These are phyloP conservation scores for Erpornis zantholeuca DNA, from an alignment of 2,113 vertebrate genomes.

Conservation along the genomic window DNA sequence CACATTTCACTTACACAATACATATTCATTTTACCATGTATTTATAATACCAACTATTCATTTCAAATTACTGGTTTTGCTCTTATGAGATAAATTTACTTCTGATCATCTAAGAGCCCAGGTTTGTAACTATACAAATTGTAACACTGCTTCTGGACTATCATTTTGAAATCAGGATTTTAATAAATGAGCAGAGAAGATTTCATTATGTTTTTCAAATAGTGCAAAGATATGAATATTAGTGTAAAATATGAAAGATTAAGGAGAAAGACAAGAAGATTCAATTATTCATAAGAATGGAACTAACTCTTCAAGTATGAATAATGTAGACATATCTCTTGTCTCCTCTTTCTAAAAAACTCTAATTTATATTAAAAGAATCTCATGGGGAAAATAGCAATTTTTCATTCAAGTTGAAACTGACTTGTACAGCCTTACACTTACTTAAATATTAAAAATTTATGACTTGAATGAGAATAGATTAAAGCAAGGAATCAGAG, in stretches of 20 bases:
- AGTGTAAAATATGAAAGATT: background rate
- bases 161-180: background rate
- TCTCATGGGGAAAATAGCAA: background rate
- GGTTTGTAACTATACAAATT: background rate
- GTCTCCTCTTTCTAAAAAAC: background rate
- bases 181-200: background rate
- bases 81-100: background rate
- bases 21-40: background rate
- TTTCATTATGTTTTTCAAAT: background rate
- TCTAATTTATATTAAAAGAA: conserved; percentile 3
- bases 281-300: conserved; percentile 37
- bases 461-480: background rate
- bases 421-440: background rate
- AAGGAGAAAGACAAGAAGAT: conserved; percentile 19
- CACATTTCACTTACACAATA: background rate
- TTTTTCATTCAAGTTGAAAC: conserved; percentile 14
- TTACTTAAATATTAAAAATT: conserved; percentile 25
- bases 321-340: conserved; percentile 37
- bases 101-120: background rate
- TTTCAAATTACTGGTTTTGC: background rate
- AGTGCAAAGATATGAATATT: background rate
- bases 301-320: conserved; percentile 30
- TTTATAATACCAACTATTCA: background rate
- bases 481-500: background rate
- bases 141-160: background rate